Percentiles rank a stretch among this genome's conserved stretches.
Conservation (phyloP, 2,113 vertebrate species). For the Scortum barcoo region DNA sequence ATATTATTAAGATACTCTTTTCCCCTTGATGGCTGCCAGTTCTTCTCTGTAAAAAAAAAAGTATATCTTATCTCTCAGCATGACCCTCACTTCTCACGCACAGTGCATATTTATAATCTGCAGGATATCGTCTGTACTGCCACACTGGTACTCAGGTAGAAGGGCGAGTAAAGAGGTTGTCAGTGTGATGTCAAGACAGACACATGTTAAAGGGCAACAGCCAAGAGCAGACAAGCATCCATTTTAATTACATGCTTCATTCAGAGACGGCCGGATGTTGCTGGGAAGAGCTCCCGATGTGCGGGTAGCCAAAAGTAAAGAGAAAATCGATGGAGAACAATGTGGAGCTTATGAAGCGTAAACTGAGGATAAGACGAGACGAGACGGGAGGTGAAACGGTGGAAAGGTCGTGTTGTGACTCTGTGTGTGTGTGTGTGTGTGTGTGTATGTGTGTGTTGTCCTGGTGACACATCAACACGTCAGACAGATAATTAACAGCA, state of each 20-base stretch:
- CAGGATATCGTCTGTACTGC: conserved; percentile 18
- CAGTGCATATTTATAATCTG: conserved; percentile 20
- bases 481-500: conserved; percentile 9
- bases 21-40: not conserved
- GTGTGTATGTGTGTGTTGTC: not conserved
- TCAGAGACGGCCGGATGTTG: conserved; percentile 39
- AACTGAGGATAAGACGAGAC: conserved; percentile 11
- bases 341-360: conserved; percentile 4
- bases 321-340: conserved; percentile 4
- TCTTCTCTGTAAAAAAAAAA: conserved; percentile 12
- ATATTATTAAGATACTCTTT: conserved; percentile 13
- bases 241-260: conserved; percentile 67
- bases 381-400: not conserved
- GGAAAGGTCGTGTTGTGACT: conserved; percentile 4
- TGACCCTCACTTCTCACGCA: conserved; percentile 7
- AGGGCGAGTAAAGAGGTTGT: conserved; percentile 16
- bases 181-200: conserved; percentile 30
- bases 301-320: conserved; percentile 9
- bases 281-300: not conserved
- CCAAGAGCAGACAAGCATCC: conserved; percentile 47
- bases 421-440: conserved; percentile 19
- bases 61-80: conserved; percentile 4
- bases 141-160: conserved; percentile 30
- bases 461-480: conserved; percentile 1
- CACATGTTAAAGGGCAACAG: conserved; percentile 42